Evolutionary conservation across 2,888 invertebrate species (phyloP).

Genomic region (Tineola bisselliella): DNA sequence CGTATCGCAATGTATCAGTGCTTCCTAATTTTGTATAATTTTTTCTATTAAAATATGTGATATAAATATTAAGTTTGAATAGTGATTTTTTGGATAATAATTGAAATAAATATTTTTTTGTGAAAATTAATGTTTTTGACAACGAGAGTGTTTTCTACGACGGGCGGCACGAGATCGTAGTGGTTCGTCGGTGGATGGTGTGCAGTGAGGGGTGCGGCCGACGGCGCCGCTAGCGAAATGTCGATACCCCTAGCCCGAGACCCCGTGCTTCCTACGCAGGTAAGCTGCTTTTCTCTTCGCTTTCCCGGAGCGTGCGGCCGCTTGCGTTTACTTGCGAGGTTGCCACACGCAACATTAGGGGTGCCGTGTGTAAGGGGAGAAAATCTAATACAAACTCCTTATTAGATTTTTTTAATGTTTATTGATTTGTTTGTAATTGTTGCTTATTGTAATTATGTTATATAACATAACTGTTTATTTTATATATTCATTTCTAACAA

Average conservation of each 20-base stretch:
- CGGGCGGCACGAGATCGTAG: conserved; percentile 19
- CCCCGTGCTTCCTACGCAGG: conserved; percentile 61
- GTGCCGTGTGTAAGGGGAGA: background rate
- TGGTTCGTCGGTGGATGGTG: conserved; percentile 14
- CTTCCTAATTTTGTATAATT: conserved; percentile 18
- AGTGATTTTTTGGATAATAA: conserved; percentile 5
- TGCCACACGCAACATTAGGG: background rate
- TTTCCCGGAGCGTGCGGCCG: background rate
- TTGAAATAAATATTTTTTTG: background rate
- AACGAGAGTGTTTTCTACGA: background rate
- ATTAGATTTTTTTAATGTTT: conserved; percentile 5
- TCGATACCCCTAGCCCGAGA: conserved; percentile 66
- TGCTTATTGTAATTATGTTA: background rate
- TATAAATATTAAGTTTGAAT: background rate
- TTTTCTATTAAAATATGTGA: background rate
- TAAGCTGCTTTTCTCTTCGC: conserved; percentile 29
- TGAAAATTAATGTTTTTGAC: conserved; percentile 6
- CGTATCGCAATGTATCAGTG: conserved; percentile 20
- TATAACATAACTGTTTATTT: no score
- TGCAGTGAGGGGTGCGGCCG: conserved; percentile 50
- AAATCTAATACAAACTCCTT: conserved; percentile 3
- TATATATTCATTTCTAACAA: no score
- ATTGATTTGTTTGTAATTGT: background rate
- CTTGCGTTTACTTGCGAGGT: background rate
- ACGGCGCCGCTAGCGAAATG: conserved; percentile 66